A percentile compares a stretch with the other conserved stretches of the same genome.
Evolutionary conservation across 2,888 invertebrate genomes (phyloP).

Genomic region (Ormyrus rosae): DNA sequence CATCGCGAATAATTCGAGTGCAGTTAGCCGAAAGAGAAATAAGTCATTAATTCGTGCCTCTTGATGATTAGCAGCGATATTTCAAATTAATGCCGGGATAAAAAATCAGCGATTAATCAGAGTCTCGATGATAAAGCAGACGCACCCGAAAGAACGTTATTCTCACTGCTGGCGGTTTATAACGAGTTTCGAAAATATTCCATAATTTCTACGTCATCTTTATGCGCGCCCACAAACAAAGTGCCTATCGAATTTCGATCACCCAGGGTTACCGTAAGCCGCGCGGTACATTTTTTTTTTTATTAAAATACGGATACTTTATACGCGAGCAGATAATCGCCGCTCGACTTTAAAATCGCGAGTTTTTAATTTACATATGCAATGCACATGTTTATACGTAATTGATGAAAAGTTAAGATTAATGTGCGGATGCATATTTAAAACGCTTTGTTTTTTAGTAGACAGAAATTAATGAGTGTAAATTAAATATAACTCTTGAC

Average conservation of each 20-base stretch:
- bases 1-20: no score
- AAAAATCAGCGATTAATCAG: no score
- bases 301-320: slow-evolving; percentile 5
- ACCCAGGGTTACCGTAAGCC: not conserved
- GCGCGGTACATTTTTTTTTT: not conserved
- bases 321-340: slow-evolving; percentile 2
- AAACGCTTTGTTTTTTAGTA: not conserved
- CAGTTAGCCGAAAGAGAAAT: no score
- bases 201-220: slow-evolving; percentile 25
- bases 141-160: no score
- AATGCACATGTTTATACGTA: not conserved
- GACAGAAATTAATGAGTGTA: no score
- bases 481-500: no score
- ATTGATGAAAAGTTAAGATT: slow-evolving; percentile 10
- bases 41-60: no score
- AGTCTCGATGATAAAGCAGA: no score
- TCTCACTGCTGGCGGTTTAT: not conserved
- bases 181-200: slow-evolving; percentile 24
- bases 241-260: slow-evolving; percentile 28
- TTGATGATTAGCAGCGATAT: no score
- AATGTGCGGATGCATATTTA: not conserved
- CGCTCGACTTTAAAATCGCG: not conserved
- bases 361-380: not conserved
- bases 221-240: slow-evolving; percentile 3
- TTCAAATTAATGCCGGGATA: no score